Base-by-base conservation (phyloP, 2,113 vertebrate species). In the Verasper variegatus region DNA sequence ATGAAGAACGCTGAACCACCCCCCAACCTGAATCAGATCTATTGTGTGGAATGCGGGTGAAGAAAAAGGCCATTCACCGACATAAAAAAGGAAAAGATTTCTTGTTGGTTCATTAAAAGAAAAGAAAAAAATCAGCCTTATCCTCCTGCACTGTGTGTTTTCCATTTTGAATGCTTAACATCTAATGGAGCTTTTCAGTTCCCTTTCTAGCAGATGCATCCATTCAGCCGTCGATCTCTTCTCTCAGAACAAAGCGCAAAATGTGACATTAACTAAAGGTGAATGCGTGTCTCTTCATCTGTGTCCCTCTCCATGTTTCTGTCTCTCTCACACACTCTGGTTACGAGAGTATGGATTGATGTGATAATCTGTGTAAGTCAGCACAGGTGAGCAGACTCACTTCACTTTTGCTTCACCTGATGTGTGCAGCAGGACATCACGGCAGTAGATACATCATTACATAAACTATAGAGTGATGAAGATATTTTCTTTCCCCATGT, bases 171-270 rank as follows among this genome's bases (percentile, higher is more conserved):
- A 45, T 81, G 75, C 82, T 86, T 89, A 82, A 83, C 71, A 82
- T 90, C 89, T 94, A 94, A 94, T 93, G 93, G 93, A 85, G 86
- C 86, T 83, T 93, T 87, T 92, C 80, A 88, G 71, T 58, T 56
- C 80, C 64, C 71, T 81, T 79, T 90, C 72, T 60, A 59, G 68
- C 65, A 79, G 49, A 78, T 75, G 14, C 69, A 49, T 88, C 86
- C 81, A 92, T 93, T 93, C 84, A 92, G 68, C 21, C 2, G 68
- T 65, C 56, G 23, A 81, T n/a, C 80, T 84, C 83, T 60, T 86
- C 71, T 89, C 86, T 83, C 55, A 54, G 65, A 57, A 88, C 82
- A 89, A 92, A 88, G 80, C 40, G 26, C 18, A 71, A 72, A 90
- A 88, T 83, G 81, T 79, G 76, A 85, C 73, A 64, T 79, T 78